Evolutionary conservation across 1,140 invertebrate species (phyloP).

Genomic region (Glomeris maerens): DNA sequence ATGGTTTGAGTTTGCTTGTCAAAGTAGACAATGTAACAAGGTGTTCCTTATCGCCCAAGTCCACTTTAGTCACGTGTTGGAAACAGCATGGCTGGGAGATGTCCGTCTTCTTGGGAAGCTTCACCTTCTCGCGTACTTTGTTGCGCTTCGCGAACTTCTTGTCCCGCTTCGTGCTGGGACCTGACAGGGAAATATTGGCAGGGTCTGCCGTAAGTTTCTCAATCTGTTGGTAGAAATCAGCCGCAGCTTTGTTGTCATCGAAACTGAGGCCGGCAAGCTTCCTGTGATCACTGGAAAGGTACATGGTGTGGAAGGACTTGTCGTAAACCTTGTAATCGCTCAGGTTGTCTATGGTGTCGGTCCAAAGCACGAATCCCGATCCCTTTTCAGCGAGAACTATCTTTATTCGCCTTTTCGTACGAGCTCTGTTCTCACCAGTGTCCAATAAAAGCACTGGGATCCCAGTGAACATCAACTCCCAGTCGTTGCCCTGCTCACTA

Average conservation of each 20-base stretch:
- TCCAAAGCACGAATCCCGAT: slow-evolving; percentile 71
- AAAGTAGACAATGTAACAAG: slow-evolving; percentile 46
- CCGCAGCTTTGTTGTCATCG: slow-evolving; percentile 54
- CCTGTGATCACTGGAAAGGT: slow-evolving; percentile 51
- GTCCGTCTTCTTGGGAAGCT: slow-evolving; percentile 57
- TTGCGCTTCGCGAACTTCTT: slow-evolving; percentile 38
- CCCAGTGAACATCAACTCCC: slow-evolving; percentile 62
- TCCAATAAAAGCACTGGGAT: slow-evolving; percentile 67
- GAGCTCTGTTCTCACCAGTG: slow-evolving; percentile 51
- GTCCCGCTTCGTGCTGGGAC: slow-evolving; percentile 43
- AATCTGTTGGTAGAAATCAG: slow-evolving; percentile 51
- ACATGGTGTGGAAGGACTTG: slow-evolving; percentile 66
- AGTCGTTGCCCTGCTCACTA: slow-evolving; percentile 29
- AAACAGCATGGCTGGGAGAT: slow-evolving; percentile 77
- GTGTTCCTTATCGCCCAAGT: slow-evolving; percentile 46
- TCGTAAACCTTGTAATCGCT: slow-evolving; percentile 42
- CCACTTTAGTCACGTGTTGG: slow-evolving; percentile 67
- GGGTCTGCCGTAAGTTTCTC: slow-evolving; percentile 57
- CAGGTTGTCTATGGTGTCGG: slow-evolving; percentile 56
- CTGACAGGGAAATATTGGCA: slow-evolving; percentile 59
- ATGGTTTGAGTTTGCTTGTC: background rate
- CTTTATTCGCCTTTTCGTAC: slow-evolving; percentile 53
- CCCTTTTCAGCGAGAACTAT: slow-evolving; percentile 66
- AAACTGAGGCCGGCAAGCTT: slow-evolving; percentile 55
- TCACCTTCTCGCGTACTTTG: slow-evolving; percentile 24